Evolutionary conservation across 1,140 invertebrate genomes (phyloP).

Genomic region (Gyrodactylus bullatarudis): DNA sequence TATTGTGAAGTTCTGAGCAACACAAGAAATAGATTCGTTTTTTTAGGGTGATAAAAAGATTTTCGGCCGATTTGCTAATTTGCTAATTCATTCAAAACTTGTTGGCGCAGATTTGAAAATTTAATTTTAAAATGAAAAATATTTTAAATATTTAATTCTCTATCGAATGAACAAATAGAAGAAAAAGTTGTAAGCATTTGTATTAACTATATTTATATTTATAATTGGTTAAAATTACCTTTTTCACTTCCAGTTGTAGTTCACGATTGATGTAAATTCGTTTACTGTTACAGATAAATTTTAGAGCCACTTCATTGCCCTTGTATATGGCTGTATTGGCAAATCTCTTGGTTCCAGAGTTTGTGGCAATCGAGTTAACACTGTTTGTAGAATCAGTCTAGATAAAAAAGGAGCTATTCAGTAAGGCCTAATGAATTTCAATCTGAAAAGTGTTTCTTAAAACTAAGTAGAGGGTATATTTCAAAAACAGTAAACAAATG

Average conservation of each 20-base stretch:
- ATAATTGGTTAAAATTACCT: constrained; percentile 21
- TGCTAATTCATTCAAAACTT: too few species aligned
- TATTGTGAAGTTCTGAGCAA: too few species aligned
- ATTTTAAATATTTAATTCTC: too few species aligned
- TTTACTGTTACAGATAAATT: constrained; percentile 30
- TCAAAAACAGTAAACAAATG: neutral
- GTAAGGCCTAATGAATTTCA: too few species aligned
- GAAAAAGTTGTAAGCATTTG: too few species aligned
- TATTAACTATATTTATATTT: constrained; percentile 4
- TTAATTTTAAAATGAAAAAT: too few species aligned
- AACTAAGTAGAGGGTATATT: neutral
- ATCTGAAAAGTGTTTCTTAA: neutral
- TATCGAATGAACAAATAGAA: too few species aligned
- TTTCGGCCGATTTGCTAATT: too few species aligned
- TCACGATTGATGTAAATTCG: constrained; percentile 47
- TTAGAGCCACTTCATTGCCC: constrained; percentile 48
- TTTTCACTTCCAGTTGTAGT: constrained; percentile 53
- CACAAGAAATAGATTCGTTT: too few species aligned
- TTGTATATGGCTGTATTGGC: constrained; percentile 53
- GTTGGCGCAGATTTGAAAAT: too few species aligned
- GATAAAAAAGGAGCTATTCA: neutral
- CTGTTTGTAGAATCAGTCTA: neutral
- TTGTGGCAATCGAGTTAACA: neutral
- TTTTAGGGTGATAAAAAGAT: too few species aligned
- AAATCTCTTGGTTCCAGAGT: constrained; percentile 19